phyloP scores from a whole-genome alignment of 1,140 invertebrate genomes.

The Sminthurinus signatus region DNA sequence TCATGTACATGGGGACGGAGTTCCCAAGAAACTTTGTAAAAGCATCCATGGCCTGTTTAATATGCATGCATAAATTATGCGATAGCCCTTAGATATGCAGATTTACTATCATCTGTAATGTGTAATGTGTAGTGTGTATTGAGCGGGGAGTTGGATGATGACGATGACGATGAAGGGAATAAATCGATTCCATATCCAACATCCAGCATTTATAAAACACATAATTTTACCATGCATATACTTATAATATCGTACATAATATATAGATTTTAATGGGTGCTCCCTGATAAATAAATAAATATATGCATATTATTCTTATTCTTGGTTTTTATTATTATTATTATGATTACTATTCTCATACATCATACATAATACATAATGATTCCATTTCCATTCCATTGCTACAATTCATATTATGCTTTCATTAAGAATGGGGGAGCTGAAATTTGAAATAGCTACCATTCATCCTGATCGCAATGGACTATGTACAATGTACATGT shows the following conservation, averaged over 20 bases:
- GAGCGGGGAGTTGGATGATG: neutral
- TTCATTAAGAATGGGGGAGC: constrained; percentile 21
- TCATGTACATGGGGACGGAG: no score
- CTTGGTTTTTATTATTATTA: neutral
- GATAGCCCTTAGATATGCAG: constrained; percentile 38
- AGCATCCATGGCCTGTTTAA: constrained; percentile 26
- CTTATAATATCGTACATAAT: no score
- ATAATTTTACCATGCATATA: neutral
- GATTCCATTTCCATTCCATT: neutral
- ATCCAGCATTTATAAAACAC: neutral
- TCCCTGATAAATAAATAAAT: neutral
- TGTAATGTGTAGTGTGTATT: constrained; percentile 12
- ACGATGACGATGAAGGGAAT: constrained; percentile 13
- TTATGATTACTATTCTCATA: neutral
- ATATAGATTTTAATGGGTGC: neutral
- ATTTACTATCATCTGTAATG: no score
- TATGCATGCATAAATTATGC: constrained; percentile 41
- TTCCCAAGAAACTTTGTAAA: constrained; percentile 27
- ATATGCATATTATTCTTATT: neutral
- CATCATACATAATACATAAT: neutral
- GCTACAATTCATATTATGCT: constrained; percentile 13
- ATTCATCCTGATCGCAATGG: no score
- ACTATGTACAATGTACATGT: no score
- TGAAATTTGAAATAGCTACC: no score
- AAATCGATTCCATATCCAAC: constrained; percentile 27